phyloP scores from a whole-genome alignment of 2,797 vertebrate species.

The Coendou prehensilis region DNA sequence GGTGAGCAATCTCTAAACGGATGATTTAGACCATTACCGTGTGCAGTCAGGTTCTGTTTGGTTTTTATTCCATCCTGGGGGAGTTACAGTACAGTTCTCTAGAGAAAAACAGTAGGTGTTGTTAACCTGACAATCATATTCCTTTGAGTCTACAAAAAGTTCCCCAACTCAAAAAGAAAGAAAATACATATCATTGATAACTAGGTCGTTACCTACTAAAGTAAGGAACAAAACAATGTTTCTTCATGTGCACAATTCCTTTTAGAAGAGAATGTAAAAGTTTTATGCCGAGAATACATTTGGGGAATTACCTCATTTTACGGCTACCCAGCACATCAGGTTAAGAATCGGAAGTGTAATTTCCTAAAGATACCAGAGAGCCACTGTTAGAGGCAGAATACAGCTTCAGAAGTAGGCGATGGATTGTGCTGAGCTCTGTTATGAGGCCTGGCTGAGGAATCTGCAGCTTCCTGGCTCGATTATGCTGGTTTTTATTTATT shows the following conservation, averaged over 20 bases:
- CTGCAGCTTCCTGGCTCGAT: background rate
- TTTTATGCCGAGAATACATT: background rate
- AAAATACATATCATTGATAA: background rate
- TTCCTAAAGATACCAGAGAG: background rate
- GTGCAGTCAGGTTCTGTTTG: background rate
- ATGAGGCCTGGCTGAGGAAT: background rate
- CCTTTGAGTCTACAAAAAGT: background rate
- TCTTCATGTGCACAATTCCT: background rate
- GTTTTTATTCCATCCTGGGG: background rate
- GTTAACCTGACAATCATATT: background rate
- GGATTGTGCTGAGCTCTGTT: background rate
- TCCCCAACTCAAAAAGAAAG: background rate
- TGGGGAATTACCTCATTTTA: background rate
- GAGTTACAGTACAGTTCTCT: too few relatives aligned
- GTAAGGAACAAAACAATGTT: background rate
- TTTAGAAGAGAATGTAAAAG: background rate
- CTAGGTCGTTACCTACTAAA: background rate
- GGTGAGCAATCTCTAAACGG: too few relatives aligned
- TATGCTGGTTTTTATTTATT: background rate
- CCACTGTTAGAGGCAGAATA: background rate
- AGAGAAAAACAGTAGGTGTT: background rate
- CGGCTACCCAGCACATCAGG: background rate
- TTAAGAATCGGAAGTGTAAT: background rate
- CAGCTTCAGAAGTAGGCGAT: background rate
- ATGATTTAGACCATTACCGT: accelerated